Percentiles rank a stretch among this genome's conserved stretches.
phyloP scores from a whole-genome alignment of 2,797 vertebrate genomes.

The Anableps anableps region DNA sequence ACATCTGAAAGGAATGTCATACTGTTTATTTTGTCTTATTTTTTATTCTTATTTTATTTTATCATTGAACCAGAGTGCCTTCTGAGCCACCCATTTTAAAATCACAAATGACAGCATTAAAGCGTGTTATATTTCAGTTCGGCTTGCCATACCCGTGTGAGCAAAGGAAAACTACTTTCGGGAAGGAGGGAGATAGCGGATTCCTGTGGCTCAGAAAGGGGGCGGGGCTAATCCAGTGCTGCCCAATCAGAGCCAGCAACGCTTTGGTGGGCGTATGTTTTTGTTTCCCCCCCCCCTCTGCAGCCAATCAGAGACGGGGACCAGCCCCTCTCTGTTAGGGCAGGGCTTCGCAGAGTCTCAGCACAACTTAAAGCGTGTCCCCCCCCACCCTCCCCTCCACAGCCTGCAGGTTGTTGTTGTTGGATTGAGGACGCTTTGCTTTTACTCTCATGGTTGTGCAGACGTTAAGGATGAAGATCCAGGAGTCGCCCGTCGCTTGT shows the following conservation, averaged over 20 bases:
- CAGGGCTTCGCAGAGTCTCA: conserved; percentile 68
- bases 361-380: conserved; percentile 78
- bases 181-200: conserved; percentile 32
- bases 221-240: conserved; percentile 40
- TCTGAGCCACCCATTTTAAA: too few species aligned
- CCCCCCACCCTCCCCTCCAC: conserved; percentile 29
- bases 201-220: conserved; percentile 26
- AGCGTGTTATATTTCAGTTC: not conserved
- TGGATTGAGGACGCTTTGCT: conserved; percentile 46
- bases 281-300: conserved; percentile 28
- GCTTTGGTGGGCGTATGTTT: conserved; percentile 77
- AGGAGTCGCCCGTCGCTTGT: conserved; percentile 86
- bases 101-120: too few species aligned
- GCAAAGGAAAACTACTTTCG: conserved; percentile 58
- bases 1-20: too few species aligned
- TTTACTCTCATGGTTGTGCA: conserved; percentile 79
- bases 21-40: too few species aligned
- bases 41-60: too few species aligned
- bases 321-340: conserved; percentile 63
- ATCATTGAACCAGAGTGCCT: too few species aligned
- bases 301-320: conserved; percentile 72
- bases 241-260: conserved; percentile 40
- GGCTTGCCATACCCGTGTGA: conserved; percentile 4
- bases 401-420: conserved; percentile 57
- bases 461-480: conserved; percentile 94